Evolutionary conservation across 2,797 vertebrate genomes (phyloP).

Genomic region (Takifugu rubripes): DNA sequence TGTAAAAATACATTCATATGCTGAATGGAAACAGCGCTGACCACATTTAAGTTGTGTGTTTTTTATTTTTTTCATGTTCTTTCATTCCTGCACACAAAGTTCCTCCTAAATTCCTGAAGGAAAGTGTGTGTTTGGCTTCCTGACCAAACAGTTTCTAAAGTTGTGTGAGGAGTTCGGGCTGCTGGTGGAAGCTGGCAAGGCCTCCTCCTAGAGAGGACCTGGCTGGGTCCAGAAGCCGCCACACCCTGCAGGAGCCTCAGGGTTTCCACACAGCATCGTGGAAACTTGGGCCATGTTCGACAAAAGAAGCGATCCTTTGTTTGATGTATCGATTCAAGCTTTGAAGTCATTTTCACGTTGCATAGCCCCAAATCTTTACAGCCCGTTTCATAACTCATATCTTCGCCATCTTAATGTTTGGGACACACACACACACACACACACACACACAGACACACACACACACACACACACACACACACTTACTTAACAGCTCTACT

Average conservation of each 20-base stretch:
- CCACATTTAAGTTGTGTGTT: not conserved
- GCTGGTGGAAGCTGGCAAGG: constrained; percentile 18
- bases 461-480: constrained; percentile 28
- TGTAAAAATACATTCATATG: no score
- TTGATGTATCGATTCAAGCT: no score
- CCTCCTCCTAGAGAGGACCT: constrained; percentile 26
- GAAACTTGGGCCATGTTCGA: not conserved
- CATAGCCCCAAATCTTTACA: no score
- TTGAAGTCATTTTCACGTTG: no score
- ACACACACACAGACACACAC: constrained; percentile 22
- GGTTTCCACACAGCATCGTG: constrained; percentile 52
- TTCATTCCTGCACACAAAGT: not conserved
- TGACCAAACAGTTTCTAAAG: not conserved
- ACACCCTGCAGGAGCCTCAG: constrained; percentile 54
- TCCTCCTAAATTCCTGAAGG: not conserved
- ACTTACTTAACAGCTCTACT: not conserved
- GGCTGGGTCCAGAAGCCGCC: constrained; percentile 41
- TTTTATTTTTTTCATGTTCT: not conserved
- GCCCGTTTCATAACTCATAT: no score
- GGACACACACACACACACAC: not conserved
- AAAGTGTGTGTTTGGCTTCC: not conserved
- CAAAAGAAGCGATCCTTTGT: no score
- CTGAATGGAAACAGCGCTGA: no score
- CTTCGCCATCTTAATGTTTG: no score
- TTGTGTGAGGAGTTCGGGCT: not conserved